Evolutionary conservation across 2,113 vertebrate genomes (phyloP), one percentile per base, ranked within the genome.

Genomic region (Neogale vison): DNA sequence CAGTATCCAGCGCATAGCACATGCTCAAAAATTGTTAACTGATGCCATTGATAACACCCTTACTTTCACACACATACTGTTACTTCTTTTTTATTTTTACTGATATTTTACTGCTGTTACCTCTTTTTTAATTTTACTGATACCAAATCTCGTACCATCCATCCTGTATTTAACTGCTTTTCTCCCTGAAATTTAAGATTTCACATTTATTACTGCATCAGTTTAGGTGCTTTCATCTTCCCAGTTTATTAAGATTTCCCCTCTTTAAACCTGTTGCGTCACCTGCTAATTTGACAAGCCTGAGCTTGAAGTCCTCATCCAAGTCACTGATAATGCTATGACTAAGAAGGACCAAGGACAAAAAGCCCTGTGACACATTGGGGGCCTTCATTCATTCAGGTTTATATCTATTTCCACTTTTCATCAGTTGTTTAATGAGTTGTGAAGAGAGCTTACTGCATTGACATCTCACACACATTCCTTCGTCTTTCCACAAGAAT

Each of bases 351-450:
- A 87, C 47, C n/a, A 23, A 88, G 76, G 50, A 65, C 88, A 91
- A 67, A 94, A 39, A 72, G 26, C 34, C 63, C 39, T 11, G 26
- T 50, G 71, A 85, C 67, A 57, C 20, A 71, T 0, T 0, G 39
- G 76, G 47, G 45, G 26, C 8, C 21, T 82, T 92, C 52, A 42
- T 57, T 45, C 71, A 88, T 57, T 36, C 71, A 81, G 57, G 42
- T 77, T 90, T 86, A 81, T 21, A 79, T 67, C 80, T 45, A 67
- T 88, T 95, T 81, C 47, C 39, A 88, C 76, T 96, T 95, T 71
- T 89, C 88, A 84, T 80, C 50, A 72, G 47, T 67, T 69, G 88
- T 90, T 80, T 80, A 90, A 94, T 91, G 95, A 93, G 57, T 81
- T 94, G 85, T 69, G 55, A 84, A 79, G 11, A 63, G 90, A 69